These are phyloP conservation scores for Parazoanthus darwini DNA, from an alignment of 92 coral and sea anemone genomes.

Conservation along the genomic window DNA sequence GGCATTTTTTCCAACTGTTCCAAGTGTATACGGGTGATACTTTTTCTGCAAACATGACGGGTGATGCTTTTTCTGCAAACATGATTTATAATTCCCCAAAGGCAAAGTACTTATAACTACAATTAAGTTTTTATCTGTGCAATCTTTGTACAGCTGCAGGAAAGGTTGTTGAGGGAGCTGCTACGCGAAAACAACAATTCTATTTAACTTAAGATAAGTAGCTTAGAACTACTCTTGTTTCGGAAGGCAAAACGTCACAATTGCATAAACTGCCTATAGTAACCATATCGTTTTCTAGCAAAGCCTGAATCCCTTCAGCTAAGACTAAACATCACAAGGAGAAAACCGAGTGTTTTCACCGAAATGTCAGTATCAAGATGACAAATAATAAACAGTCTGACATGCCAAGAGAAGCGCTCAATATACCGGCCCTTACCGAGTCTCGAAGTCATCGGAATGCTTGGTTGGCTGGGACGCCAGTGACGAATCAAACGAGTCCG, in stretches of 20 bases:
- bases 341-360: not conserved
- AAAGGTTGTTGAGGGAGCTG: not conserved
- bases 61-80: not conserved
- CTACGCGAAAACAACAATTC: not conserved
- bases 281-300: not conserved
- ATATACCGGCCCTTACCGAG: constrained; percentile 57
- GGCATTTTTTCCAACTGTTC: not conserved
- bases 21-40: not conserved
- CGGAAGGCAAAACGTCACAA: not conserved
- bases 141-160: not conserved
- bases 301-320: not conserved
- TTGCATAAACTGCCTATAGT: not conserved
- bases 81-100: not conserved
- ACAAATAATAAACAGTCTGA: not conserved
- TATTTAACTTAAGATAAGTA: not conserved
- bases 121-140: not conserved
- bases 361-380: not conserved
- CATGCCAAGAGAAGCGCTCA: not conserved
- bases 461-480: constrained; percentile 68
- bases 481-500: constrained; percentile 72
- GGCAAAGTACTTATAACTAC: not conserved
- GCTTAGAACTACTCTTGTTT: not conserved
- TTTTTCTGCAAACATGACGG: not conserved
- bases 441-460: constrained; percentile 75
- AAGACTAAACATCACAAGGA: not conserved